These are phyloP conservation scores for Spheniscus mendiculus DNA, from an alignment of 2,113 vertebrate species.

Conservation along the genomic window DNA sequence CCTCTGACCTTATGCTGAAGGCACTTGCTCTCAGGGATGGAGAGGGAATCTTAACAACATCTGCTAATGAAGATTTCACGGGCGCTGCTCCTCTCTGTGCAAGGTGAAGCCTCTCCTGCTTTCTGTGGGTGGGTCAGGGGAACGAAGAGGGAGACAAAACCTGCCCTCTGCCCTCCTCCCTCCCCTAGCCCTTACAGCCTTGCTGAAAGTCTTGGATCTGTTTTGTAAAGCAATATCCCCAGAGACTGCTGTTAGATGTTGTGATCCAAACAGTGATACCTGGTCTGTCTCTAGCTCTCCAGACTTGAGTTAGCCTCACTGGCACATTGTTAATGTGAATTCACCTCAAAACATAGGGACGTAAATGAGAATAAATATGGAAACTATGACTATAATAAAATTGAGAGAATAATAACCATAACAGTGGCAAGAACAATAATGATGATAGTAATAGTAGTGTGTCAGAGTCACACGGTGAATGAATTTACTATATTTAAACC, in stretches of 20 bases:
- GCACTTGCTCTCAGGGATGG: too few species aligned
- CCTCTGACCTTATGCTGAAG: background rate
- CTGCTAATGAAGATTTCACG: background rate
- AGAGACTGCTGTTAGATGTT: background rate
- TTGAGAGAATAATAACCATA: background rate
- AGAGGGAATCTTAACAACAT: background rate
- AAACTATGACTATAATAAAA: background rate
- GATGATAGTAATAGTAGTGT: background rate
- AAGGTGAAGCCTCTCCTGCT: background rate
- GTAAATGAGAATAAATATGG: background rate
- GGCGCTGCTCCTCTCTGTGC: background rate
- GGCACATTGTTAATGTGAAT: background rate
- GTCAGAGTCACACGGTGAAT: background rate
- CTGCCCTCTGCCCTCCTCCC: background rate
- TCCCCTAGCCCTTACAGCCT: accelerated
- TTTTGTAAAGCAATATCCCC: background rate
- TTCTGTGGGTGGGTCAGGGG: background rate
- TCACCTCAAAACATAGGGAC: background rate
- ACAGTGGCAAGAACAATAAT: background rate
- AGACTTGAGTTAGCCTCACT: background rate
- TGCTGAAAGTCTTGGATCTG: background rate
- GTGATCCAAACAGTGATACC: background rate
- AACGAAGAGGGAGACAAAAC: background rate
- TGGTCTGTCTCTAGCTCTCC: background rate
- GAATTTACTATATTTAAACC: background rate